Conservation (phyloP, 2,113 vertebrate species). For the Formicarius rufipectus region DNA sequence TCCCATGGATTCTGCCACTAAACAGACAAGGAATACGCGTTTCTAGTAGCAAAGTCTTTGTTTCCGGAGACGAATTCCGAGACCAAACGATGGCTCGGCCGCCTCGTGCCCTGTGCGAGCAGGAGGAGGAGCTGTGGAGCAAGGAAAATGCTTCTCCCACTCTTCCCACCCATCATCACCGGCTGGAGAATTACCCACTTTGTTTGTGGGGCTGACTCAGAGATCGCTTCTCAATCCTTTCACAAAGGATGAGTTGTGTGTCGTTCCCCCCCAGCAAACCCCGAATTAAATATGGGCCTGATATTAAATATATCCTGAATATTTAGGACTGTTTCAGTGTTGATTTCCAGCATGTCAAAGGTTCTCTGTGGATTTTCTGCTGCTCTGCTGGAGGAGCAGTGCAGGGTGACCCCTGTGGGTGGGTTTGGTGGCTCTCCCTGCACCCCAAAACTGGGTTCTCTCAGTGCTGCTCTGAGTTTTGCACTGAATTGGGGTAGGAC, state of each 20-base stretch:
- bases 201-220: neutral
- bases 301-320: no score
- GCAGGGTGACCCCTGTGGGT: no score
- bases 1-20: rapidly evolving
- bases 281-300: rapidly evolving
- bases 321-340: rapidly evolving
- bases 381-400: neutral
- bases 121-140: constrained; percentile 59
- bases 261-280: rapidly evolving
- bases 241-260: neutral
- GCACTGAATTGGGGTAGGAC: neutral
- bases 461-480: neutral
- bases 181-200: rapidly evolving
- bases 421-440: no score
- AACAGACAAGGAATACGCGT: rapidly evolving
- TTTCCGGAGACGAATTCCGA: neutral
- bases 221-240: neutral
- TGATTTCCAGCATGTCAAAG: neutral
- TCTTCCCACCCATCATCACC: neutral
- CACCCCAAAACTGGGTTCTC: neutral
- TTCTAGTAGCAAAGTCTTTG: neutral
- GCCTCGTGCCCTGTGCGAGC: neutral
- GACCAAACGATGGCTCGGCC: rapidly evolving
- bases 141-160: neutral
- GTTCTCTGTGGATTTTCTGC: no score